phyloP scores from a whole-genome alignment of 2,888 invertebrate species.

The Megastigmus dorsalis region DNA sequence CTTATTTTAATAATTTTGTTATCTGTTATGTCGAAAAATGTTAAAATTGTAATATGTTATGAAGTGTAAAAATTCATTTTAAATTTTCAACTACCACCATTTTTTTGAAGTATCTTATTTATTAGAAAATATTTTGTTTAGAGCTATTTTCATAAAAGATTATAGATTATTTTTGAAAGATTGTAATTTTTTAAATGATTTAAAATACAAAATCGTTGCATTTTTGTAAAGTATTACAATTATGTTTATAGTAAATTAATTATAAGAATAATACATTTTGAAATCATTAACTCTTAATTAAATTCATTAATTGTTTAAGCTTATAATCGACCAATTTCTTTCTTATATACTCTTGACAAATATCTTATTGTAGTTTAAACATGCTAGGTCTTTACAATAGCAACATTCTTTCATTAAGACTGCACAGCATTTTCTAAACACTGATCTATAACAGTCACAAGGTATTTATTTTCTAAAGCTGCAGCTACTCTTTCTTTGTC shows the following conservation, averaged over 20 bases:
- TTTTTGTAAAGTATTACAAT: conserved; percentile 6
- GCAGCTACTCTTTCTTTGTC: conserved; percentile 99
- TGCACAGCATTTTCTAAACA: conserved; percentile 78
- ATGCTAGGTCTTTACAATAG: not conserved
- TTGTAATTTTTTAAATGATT: too few species aligned
- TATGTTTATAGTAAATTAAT: not conserved
- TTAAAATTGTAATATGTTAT: too few species aligned
- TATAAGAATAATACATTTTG: not conserved
- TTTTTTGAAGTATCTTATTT: too few species aligned
- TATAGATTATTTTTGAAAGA: too few species aligned
- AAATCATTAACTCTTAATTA: not conserved
- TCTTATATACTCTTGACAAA: not conserved
- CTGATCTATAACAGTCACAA: conserved; percentile 95
- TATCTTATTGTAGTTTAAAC: not conserved
- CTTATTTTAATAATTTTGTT: too few species aligned
- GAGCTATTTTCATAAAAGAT: too few species aligned
- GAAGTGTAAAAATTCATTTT: too few species aligned
- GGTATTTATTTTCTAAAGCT: conserved; percentile 93
- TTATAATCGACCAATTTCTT: not conserved
- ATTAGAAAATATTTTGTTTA: too few species aligned
- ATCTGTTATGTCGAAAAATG: too few species aligned
- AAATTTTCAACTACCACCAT: too few species aligned
- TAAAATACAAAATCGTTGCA: too few species aligned
- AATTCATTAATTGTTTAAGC: not conserved
- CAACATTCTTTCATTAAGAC: conserved; percentile 19